Evolutionary conservation across 1,140 invertebrate species (phyloP).

Genomic region (Drosophila athabasca): DNA sequence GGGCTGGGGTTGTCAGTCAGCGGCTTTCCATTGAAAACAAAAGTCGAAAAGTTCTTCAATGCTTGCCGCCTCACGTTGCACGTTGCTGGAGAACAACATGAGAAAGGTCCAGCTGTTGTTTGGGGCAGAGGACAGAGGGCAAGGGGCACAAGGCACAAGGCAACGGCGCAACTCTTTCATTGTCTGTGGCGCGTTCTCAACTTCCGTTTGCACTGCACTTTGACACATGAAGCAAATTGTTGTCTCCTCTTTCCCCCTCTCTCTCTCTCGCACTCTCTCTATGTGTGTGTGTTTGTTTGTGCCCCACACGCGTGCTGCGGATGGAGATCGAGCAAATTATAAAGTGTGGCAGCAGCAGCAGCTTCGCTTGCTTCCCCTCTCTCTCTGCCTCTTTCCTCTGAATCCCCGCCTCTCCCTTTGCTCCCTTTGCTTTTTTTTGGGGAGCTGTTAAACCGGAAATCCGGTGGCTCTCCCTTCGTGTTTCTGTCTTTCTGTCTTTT

Average conservation of each 20-base stretch:
- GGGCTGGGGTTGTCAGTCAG: neutral
- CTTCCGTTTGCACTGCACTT: constrained; percentile 70
- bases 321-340: constrained; percentile 63
- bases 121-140: neutral
- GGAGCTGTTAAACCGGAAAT: constrained; percentile 75
- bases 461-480: constrained; percentile 43
- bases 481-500: constrained; percentile 29
- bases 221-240: constrained; percentile 79
- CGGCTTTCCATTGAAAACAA: constrained; percentile 51
- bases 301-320: constrained; percentile 51
- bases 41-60: constrained; percentile 70
- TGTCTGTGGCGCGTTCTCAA: constrained; percentile 65
- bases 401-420: neutral
- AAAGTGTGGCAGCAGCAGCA: constrained; percentile 61
- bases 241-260: neutral
- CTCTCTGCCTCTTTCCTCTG: neutral
- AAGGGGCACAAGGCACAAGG: neutral
- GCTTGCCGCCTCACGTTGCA: constrained; percentile 78
- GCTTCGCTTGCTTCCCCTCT: constrained; percentile 13
- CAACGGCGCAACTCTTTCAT: constrained; percentile 31
- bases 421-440: constrained; percentile 16
- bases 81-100: neutral
- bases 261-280: constrained; percentile 1
- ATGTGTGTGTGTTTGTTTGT: constrained; percentile 21
- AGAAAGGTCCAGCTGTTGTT: constrained; percentile 18